Base-by-base conservation (phyloP, 2,113 vertebrate genomes). In the Salvelinus sp. region DNA sequence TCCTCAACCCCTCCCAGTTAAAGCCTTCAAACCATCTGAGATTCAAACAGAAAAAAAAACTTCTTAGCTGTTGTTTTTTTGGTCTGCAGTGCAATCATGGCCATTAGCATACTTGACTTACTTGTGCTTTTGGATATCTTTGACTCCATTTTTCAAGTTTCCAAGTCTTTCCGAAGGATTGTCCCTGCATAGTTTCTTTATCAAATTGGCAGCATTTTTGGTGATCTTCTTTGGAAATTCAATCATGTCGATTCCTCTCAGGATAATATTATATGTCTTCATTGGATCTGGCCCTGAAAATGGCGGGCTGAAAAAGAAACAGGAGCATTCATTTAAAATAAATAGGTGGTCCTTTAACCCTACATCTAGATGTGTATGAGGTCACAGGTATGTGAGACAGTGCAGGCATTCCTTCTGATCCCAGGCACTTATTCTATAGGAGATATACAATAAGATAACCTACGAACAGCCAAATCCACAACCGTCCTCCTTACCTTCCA, bases 91-190 rank as follows among this genome's bases (percentile, higher is more conserved):
- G 18, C 14, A 7, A n/a, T 60, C 18, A 20, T 22, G 6, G n/a
- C 18, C 58, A 62, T 22, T 62, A 22, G 16, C 58, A 23, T 22
- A 62, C 6, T 25, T 23, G 62, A 50, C 97, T 95, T 91, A 98
- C 98, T 98, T 98, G 96, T 99, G 97, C 91, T 98, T 99, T 91
- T 98, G 97, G 85, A 99, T 98, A 85, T 99, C 98, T 90, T 97
- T 98, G 48, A 99, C 96, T 80, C 97, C 96, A 0, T 99, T 98
- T 91, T 98, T 98, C 93, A 98, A 94, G 92, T 98, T 98, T 60
- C 98, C 98, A 64, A 99, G 92, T 89, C 98, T 95, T 91, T 99
- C 97, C 54, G 96, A 97, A 5, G 97, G 97, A 90, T 96, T 98
- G 57, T 99, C 98, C 93, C 97, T 97, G 97, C 97, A 99, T 93